Conservation (phyloP, 2,113 vertebrate genomes). For the Tinamus guttatus region DNA sequence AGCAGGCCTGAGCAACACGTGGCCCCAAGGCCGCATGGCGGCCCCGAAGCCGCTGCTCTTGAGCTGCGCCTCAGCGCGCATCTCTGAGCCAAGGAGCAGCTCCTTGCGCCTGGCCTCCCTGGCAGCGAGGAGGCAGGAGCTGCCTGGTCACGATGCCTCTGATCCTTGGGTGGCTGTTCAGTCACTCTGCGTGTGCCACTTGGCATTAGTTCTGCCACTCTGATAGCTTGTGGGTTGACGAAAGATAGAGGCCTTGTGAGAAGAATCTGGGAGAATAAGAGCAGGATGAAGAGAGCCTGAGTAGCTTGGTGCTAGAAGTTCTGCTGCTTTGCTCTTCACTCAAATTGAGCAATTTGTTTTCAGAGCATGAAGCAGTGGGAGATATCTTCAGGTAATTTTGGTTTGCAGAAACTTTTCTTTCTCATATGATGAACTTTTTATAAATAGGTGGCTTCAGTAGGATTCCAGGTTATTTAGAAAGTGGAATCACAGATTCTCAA, state of each 20-base stretch:
- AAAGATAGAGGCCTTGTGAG: not conserved
- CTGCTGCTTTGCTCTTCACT: not conserved
- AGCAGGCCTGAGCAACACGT: not conserved
- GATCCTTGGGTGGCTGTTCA: not conserved
- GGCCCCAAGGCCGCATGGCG: slow-evolving; percentile 5
- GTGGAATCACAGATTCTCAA: not conserved
- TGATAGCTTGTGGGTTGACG: not conserved
- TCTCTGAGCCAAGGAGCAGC: not conserved
- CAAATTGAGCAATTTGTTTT: not conserved
- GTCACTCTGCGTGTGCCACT: not conserved
- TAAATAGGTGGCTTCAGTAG: not conserved
- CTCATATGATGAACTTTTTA: not conserved
- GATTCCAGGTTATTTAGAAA: not conserved
- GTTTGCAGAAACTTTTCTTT: not conserved
- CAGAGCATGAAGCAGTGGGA: not conserved
- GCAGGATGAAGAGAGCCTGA: not conserved
- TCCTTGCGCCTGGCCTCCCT: slow-evolving; percentile 6
- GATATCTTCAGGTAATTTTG: not conserved
- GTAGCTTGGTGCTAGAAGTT: not conserved
- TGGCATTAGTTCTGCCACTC: not conserved
- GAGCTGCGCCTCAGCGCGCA: slow-evolving; percentile 14
- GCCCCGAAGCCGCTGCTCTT: slow-evolving; percentile 3
- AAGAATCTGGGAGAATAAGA: not conserved
- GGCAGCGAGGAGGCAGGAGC: not conserved
- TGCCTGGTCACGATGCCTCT: not conserved